Evolutionary conservation across 2,113 vertebrate species (phyloP).

Genomic region (Leptodactylus fuscus): DNA sequence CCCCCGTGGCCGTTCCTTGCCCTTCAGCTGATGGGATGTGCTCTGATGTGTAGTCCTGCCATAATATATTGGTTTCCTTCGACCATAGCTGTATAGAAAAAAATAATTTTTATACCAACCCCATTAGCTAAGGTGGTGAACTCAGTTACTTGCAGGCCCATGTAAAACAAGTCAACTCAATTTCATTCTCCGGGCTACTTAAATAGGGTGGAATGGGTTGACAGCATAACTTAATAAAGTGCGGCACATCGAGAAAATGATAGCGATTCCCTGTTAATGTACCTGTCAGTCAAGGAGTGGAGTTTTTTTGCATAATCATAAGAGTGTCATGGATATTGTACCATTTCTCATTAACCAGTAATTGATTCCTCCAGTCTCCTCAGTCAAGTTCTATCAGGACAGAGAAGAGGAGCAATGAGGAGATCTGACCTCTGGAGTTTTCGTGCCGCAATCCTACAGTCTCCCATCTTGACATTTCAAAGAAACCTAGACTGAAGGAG

Average conservation of each 20-base stretch:
- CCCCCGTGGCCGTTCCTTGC: background rate
- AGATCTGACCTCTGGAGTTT: constrained; percentile 35
- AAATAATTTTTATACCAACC: background rate
- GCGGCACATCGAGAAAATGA: constrained; percentile 36
- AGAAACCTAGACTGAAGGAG: constrained; percentile 16
- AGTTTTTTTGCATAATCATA: constrained; percentile 49
- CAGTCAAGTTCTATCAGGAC: constrained; percentile 47
- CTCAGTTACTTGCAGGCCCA: background rate
- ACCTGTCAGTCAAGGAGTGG: constrained; percentile 24
- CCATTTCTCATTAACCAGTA: constrained; percentile 48
- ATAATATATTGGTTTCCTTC: background rate
- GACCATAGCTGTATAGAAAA: background rate
- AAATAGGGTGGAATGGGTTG: constrained; percentile 19
- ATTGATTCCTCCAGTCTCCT: constrained; percentile 48
- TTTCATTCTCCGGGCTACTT: background rate
- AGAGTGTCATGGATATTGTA: constrained; percentile 41
- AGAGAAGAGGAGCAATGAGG: constrained; percentile 34
- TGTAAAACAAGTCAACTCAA: constrained; percentile 31
- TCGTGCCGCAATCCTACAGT: constrained; percentile 26
- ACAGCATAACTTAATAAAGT: constrained; percentile 43
- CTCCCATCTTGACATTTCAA: constrained; percentile 37
- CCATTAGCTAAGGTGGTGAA: background rate
- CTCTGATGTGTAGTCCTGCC: background rate
- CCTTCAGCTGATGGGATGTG: background rate
- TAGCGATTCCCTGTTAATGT: constrained; percentile 44